Evolutionary conservation across 2,797 vertebrate genomes (phyloP).

Genomic region (Sebastiscus albofasciatus): DNA sequence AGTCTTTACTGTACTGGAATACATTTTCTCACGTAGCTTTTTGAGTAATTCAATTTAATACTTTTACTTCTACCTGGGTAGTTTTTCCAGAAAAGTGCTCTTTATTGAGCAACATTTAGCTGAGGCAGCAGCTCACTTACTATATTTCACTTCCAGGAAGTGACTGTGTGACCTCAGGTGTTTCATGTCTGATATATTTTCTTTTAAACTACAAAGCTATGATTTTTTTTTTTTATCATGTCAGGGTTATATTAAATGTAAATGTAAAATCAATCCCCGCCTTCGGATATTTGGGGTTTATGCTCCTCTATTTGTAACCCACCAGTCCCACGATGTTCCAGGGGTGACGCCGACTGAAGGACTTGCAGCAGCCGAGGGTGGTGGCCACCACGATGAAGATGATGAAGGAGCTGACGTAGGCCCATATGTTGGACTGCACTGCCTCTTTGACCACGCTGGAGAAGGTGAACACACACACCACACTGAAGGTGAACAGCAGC

Average conservation of each 20-base stretch:
- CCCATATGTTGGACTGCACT: constrained; percentile 82
- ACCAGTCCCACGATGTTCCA: constrained; percentile 93
- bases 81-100: not conserved
- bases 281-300: not conserved
- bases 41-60: not conserved
- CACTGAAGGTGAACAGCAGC: constrained; percentile 88
- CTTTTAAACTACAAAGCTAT: not conserved
- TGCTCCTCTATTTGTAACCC: constrained; percentile 29
- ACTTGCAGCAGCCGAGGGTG: constrained; percentile 80
- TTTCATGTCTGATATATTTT: not conserved
- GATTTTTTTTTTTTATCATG: not conserved
- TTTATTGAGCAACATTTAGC: not conserved
- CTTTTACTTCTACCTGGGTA: not conserved
- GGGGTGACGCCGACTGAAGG: constrained; percentile 87
- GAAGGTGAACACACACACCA: constrained; percentile 91
- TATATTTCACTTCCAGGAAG: not conserved
- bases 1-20: not conserved
- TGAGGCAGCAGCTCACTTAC: not conserved
- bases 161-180: not conserved
- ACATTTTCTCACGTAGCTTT: not conserved
- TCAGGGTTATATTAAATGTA: not conserved
- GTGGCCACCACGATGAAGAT: constrained; percentile 84
- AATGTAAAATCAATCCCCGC: not conserved
- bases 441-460: constrained; percentile 81
- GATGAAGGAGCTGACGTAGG: constrained; percentile 87